Base-by-base conservation (phyloP, 2,113 vertebrate species). In the Penelope pileata region DNA sequence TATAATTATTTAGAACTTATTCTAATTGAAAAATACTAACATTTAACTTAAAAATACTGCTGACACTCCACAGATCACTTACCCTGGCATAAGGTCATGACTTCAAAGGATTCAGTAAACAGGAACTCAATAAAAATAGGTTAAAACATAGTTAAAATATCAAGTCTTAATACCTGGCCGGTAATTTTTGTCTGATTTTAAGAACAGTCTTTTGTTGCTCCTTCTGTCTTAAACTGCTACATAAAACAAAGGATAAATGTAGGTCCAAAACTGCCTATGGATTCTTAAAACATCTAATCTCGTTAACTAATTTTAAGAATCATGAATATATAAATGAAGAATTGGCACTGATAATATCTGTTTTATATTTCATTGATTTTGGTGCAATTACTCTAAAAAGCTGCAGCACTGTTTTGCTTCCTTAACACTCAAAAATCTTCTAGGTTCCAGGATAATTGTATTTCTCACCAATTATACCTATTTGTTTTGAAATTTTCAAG, bases 1-100 rank as follows among this genome's bases (percentile, higher is more conserved):
- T 34, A 76, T 3, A 1, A 1, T 10, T n/a, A n/a, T n/a, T n/a
- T n/a, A n/a, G n/a, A n/a, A n/a, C n/a, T 47, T 18, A 45, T 5
- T 5, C 45, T 48, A 51, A 59, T 4, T 68, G 16, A n/a, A 42
- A 95, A 85, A 36, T 30, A 68, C 51, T 58, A 77, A 47, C 18
- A 64, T 34, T 67, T 43, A 82, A 38, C n/a, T 15, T 63, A 12
- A 79, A 85, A 76, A 64, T 34, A 68, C 9, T 73, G 27, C 56
- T 58, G 48, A 51, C 0, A 32, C 58, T 87, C 36, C 34, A 73
- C 24, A 40, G 53, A 32, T 8, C 24, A 63, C 53, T 45, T 56
- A n/a, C 0, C 1, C 58, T 21, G 43, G 19, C 23, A 34, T 16
- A 7, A 78, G 29, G 29, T 58, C 8, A 58, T 12, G 9, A 7